A percentile compares a stretch with the other conserved stretches of the same genome.
Evolutionary conservation across 1,140 invertebrate species (phyloP).

Genomic region (Bacillus rossius): DNA sequence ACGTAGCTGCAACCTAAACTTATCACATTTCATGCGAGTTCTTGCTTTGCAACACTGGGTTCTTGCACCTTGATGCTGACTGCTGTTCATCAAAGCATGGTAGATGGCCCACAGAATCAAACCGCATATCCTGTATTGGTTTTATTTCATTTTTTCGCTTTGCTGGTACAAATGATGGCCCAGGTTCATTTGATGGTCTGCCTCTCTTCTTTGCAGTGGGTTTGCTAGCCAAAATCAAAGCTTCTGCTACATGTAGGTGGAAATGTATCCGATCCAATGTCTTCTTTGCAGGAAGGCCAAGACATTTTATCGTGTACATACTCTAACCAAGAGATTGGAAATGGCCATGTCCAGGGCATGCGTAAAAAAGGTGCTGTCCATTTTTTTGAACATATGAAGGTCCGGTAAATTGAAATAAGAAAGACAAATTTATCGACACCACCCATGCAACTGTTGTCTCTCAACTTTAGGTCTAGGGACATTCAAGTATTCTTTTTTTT

Average conservation of each 20-base stretch:
- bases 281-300: conserved; percentile 3
- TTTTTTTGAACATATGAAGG: conserved; percentile 20
- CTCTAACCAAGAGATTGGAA: conserved; percentile 29
- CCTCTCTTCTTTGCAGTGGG: conserved; percentile 6
- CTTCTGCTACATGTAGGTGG: conserved; percentile 13
- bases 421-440: conserved; percentile 22
- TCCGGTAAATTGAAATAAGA: conserved; percentile 23
- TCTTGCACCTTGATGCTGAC: conserved; percentile 1
- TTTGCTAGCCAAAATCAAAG: conserved; percentile 3
- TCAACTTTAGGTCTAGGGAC: conserved; percentile 31
- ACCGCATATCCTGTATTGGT: conserved; percentile 4
- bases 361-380: conserved; percentile 26
- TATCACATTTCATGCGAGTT: conserved; percentile 9
- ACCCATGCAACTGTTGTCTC: conserved; percentile 20
- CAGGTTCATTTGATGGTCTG: conserved; percentile 10
- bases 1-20: conserved; percentile 11
- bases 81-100: conserved; percentile 6
- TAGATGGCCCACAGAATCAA: conserved; percentile 11
- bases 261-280: conserved; percentile 13
- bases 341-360: conserved; percentile 30
- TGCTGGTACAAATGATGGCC: background rate
- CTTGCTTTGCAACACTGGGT: conserved; percentile 9
- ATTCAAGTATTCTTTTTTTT: conserved; percentile 28
- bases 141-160: background rate
- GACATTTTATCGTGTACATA: conserved; percentile 21